These are phyloP conservation scores for Bombus pyrosoma DNA, from an alignment of 1,140 invertebrate genomes.

Conservation along the genomic window DNA sequence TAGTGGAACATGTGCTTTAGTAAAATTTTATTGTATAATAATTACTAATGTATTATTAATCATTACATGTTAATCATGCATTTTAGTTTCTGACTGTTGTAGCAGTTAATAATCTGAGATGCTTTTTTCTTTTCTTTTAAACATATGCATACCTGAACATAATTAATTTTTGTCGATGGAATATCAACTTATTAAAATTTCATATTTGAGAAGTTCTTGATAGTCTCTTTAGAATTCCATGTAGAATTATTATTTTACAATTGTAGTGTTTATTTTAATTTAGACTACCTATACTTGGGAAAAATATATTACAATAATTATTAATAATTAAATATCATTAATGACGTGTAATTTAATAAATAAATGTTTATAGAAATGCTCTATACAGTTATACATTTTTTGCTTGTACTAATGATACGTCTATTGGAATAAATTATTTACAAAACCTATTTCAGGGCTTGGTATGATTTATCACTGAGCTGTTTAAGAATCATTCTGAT, in stretches of 20 bases:
- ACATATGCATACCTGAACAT: neutral
- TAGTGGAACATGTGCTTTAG: neutral
- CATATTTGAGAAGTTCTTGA: neutral
- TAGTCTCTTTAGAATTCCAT: neutral
- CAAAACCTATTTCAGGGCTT: slow-evolving; percentile 9
- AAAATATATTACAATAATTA: slow-evolving; percentile 16
- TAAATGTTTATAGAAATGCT: neutral
- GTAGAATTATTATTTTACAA: neutral
- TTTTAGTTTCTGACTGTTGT: neutral
- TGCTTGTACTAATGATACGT: neutral
- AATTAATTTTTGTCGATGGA: neutral
- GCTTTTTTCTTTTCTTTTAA: neutral
- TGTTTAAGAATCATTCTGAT: neutral
- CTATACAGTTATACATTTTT: neutral
- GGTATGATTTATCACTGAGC: neutral
- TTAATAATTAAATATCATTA: neutral
- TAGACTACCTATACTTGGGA: neutral
- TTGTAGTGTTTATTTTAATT: slow-evolving; percentile 25
- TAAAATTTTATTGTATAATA: slow-evolving; percentile 2
- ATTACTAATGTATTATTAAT: slow-evolving; percentile 2
- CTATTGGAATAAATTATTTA: slow-evolving; percentile 22
- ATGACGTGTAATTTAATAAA: slow-evolving; percentile 7
- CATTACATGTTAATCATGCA: neutral
- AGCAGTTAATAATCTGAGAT: neutral
- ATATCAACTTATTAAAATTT: neutral